Evolutionary conservation across 2,797 vertebrate genomes (phyloP), one percentile per base, ranked within the genome.

Genomic region (Podarcis lilfordi): DNA sequence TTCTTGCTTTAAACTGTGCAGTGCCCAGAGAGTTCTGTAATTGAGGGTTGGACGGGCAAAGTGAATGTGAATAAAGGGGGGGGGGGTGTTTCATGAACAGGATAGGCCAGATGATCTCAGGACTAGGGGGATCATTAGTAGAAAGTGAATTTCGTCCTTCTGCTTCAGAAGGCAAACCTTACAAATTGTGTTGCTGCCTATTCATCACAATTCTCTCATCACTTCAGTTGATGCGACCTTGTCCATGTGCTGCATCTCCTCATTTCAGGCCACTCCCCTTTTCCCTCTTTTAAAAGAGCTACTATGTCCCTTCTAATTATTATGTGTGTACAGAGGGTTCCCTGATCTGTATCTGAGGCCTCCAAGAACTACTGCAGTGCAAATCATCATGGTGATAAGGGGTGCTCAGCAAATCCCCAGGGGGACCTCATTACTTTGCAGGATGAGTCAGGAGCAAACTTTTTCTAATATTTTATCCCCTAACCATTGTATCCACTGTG

Each of bases 381-480:
- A 89, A 75, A 83, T 78, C 72, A 78, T 35, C 43, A 10, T 35
- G 37, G 32, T 69, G 27, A 69, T 68, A 43, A 25, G 55, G 69
- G 75, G 8, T 35, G 40, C 40, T 86, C 64, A 78, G 64, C 40
- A 32, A 50, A 68, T 79, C 85, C 40, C 76, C 64, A 35, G 61
- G 37, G 61, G 15, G 9, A 50, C 13, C 75, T 88, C 86, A 89
- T 69, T 27, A 17, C 45, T 27, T 35, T 91, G 40, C n/a, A 90
- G 80, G 80, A 92, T 92, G 74, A 89, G 78, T 55, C 13, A 61
- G 27, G 80, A 55, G 43, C 61, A 85, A 93, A 83, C 2, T 88
- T 93, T 89, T 25, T 76, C 84, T 29, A 59, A 0, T 81, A 89
- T 90, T 88, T 89, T 91, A 83, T 92, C 90, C 89, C 76, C 80